Base-by-base conservation (phyloP, 2,113 vertebrate genomes). In the Desmodus rotundus region DNA sequence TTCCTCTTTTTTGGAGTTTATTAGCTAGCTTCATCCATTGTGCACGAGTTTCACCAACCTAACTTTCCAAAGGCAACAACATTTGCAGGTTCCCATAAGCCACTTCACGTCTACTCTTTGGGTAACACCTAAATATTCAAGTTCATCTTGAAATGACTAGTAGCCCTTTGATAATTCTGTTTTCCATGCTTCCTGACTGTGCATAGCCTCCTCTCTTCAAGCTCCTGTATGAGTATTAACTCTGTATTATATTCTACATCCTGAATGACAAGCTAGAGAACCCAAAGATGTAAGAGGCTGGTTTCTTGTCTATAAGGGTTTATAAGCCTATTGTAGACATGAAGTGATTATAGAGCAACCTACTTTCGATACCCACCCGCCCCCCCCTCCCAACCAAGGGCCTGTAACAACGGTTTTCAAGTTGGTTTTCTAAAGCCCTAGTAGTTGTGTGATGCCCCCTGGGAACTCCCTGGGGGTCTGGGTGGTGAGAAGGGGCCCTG, bases 71-170 rank as follows among this genome's bases (percentile, higher is more conserved):
- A 28, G 43, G 38, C 87, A 93, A 33, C 11, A 56, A 13, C 81
- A 52, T 76, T 93, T 87, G 36, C 13, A 87, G 89, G 31, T 91
- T 96, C 76, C 73, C 89, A 16, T n/a, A 96, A 95, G n/a, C 93
- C 65, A 36, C 45, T 41, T 89, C 36, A 82, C 61, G 89, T 89
- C 50, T 65, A 24, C 70, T 89, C 38, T 43, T 89, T 15, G 22
- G 9, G 43, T 81, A 47, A 33, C 41, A 63, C 36, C 76, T 94
- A 74, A 31, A 93, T 83, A 56, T 58, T 93, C 73, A 74, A 43
- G 74, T 87, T 82, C 22, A 22, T 89, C 63, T 89, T 76, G 43
- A 95, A 80, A 65, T 65, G 67, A 93, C 91, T 82, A 87, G 54
- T 83, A 74, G 13, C 36, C 38, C 31, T 96, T 91, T 80, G 80